A percentile compares a stretch with the other conserved stretches of the same genome.
phyloP scores from a whole-genome alignment of 2,888 invertebrate genomes.

The Orthosia cruda region DNA sequence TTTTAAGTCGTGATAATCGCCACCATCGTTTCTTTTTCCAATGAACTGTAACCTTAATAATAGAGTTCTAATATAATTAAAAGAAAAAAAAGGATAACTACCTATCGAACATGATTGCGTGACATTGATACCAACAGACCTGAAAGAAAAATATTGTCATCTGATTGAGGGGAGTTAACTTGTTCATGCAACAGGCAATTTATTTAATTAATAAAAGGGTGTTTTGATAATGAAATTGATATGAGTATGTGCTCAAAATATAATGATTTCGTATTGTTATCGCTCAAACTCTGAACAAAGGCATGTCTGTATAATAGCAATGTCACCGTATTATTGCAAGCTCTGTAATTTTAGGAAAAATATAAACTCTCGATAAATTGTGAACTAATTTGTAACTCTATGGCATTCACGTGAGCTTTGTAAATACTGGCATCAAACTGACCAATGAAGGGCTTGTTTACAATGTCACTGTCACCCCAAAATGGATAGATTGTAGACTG shows the following conservation, averaged over 20 bases:
- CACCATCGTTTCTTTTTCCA: conserved; percentile 5
- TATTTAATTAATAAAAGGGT: conserved; percentile 22
- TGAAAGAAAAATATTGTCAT: conserved; percentile 38
- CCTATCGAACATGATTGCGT: conserved; percentile 46
- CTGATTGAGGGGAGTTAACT: conserved; percentile 27
- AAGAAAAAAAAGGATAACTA: conserved; percentile 6
- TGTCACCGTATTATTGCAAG: too few relatives aligned
- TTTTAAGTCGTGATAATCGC: too few relatives aligned
- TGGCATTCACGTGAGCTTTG: too few relatives aligned
- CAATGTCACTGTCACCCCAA: too few relatives aligned
- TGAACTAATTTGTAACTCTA: too few relatives aligned
- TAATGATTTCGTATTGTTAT: not conserved
- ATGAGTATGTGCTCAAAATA: too few relatives aligned
- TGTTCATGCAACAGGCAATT: conserved; percentile 33
- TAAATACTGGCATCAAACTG: too few relatives aligned
- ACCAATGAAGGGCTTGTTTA: too few relatives aligned
- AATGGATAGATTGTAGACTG: too few relatives aligned
- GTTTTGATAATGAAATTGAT: not conserved
- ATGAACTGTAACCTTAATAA: conserved; percentile 14
- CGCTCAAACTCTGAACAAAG: not conserved
- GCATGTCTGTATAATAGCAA: too few relatives aligned
- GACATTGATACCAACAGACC: conserved; percentile 39
- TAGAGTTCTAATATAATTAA: conserved; percentile 23
- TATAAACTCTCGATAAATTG: too few relatives aligned
- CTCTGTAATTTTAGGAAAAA: too few relatives aligned